These are phyloP conservation scores for Platyrinchus mystaceus DNA, from an alignment of 2,797 vertebrate species.

Conservation along the genomic window DNA sequence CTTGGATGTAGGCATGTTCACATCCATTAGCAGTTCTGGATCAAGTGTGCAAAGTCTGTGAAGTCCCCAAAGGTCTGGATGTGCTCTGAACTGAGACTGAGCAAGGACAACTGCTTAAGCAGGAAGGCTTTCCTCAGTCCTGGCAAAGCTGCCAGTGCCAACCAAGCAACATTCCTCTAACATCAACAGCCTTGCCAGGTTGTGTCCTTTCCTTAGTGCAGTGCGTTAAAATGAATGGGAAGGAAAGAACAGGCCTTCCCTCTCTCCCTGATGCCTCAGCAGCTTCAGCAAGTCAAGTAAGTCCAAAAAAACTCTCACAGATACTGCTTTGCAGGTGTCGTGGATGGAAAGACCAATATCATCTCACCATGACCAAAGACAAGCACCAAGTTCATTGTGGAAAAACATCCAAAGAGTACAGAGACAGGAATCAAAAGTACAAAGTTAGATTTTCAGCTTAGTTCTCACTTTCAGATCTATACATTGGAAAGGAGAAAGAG, in stretches of 20 bases:
- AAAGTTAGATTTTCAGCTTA: background rate
- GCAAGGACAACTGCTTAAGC: background rate
- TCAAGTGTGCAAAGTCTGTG: background rate
- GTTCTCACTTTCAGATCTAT: background rate
- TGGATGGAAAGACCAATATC: background rate
- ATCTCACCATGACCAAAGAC: background rate
- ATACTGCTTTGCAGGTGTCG: background rate
- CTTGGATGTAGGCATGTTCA: background rate
- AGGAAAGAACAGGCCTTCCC: background rate
- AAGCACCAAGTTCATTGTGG: background rate
- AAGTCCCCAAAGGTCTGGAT: background rate
- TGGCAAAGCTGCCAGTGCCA: background rate
- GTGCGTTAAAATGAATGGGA: background rate
- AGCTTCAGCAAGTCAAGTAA: background rate
- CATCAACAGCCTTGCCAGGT: background rate
- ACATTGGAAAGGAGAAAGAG: background rate
- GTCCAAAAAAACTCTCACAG: background rate
- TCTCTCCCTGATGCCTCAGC: background rate
- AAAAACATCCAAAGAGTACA: background rate
- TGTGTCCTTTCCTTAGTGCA: background rate
- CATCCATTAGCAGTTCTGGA: background rate
- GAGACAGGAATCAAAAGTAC: background rate
- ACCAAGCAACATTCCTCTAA: background rate
- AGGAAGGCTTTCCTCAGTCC: background rate
- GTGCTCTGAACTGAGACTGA: background rate